Evolutionary conservation across 2,888 invertebrate species (phyloP).

Genomic region (Sarcophaga variegata): DNA sequence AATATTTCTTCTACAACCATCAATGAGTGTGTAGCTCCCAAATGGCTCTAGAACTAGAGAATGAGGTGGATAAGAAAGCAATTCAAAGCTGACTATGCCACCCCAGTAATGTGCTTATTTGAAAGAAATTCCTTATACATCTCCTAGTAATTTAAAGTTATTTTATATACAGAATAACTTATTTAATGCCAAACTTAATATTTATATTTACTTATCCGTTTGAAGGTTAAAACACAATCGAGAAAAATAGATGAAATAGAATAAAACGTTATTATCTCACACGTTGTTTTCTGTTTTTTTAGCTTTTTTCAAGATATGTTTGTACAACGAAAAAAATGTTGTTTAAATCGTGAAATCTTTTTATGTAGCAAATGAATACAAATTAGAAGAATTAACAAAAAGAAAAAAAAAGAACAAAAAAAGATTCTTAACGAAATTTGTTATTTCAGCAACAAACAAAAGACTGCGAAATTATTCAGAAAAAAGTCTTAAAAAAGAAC

Average conservation of each 20-base stretch:
- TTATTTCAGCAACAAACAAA: background rate
- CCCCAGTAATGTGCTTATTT: too few species aligned
- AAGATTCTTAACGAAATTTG: constrained; percentile 4
- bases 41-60: too few species aligned
- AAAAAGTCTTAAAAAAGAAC: constrained; percentile 2
- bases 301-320: background rate
- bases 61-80: too few species aligned
- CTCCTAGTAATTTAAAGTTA: background rate
- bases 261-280: constrained; percentile 22
- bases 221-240: constrained; percentile 8
- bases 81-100: too few species aligned
- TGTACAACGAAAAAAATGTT: background rate
- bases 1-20: too few species aligned
- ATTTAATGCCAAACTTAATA: background rate
- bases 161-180: background rate
- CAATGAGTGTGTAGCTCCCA: too few species aligned
- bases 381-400: constrained; percentile 45
- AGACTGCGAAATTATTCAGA: background rate
- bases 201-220: background rate
- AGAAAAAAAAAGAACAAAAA: background rate
- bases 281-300: background rate
- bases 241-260: constrained; percentile 15
- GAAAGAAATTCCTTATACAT: too few species aligned
- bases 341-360: constrained; percentile 21
- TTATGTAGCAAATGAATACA: constrained; percentile 47